Evolutionary conservation across 2,113 vertebrate species (phyloP).

Genomic region (Rana temporaria): DNA sequence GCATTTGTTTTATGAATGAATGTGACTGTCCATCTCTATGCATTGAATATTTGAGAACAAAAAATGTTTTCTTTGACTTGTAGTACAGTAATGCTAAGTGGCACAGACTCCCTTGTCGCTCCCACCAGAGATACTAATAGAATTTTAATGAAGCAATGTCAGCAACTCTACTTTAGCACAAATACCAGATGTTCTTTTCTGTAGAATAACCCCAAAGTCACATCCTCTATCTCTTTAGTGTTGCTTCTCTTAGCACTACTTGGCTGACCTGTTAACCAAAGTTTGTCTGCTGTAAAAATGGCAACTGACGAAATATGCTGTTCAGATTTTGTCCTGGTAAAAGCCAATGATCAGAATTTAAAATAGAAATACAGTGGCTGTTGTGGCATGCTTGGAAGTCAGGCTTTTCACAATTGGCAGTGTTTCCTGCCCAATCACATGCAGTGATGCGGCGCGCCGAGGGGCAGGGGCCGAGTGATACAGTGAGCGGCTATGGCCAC

Average conservation of each 20-base stretch:
- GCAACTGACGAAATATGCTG: background rate
- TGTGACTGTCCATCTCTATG: slow-evolving; percentile 35
- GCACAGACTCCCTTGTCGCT: slow-evolving; percentile 39
- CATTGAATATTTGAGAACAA: slow-evolving; percentile 30
- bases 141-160: slow-evolving; percentile 51
- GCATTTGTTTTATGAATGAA: slow-evolving; percentile 55
- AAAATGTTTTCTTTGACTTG: slow-evolving; percentile 42
- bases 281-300: slow-evolving; percentile 24
- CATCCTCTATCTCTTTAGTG: slow-evolving; percentile 9
- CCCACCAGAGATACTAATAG: slow-evolving; percentile 45
- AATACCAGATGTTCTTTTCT: slow-evolving; percentile 40
- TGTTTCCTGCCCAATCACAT: no score
- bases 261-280: background rate
- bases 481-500: no score
- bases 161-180: slow-evolving; percentile 34
- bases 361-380: no score
- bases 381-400: no score
- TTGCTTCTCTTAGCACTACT: slow-evolving; percentile 27
- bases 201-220: slow-evolving; percentile 26
- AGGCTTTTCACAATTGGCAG: no score
- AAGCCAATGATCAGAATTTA: background rate
- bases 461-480: no score
- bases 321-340: background rate
- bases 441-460: no score
- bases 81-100: slow-evolving; percentile 44